These are phyloP conservation scores for Meteorus colon DNA, from an alignment of 2,888 invertebrate species.

Conservation along the genomic window DNA sequence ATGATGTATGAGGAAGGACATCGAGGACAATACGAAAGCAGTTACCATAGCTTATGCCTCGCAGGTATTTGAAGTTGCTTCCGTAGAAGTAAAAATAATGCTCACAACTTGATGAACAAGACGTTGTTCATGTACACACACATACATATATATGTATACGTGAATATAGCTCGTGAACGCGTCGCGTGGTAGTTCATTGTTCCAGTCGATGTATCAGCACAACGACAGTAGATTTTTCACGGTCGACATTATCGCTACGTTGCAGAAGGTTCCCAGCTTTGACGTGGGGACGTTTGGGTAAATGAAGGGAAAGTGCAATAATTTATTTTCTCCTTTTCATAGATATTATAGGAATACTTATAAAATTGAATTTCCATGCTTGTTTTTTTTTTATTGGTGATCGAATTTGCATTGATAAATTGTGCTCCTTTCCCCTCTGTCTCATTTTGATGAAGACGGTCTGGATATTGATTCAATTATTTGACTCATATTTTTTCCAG, in stretches of 20 bases:
- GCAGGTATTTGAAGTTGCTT: conserved; percentile 4
- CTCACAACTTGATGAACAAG: conserved; percentile 11
- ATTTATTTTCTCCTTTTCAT: not conserved
- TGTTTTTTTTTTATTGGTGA: no score
- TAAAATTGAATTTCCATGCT: no score
- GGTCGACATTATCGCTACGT: conserved; percentile 22
- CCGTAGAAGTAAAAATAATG: conserved; percentile 24
- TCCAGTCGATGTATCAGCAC: conserved; percentile 34
- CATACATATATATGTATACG: not conserved
- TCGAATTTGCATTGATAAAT: no score
- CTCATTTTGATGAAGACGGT: no score
- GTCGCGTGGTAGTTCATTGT: conserved; percentile 28
- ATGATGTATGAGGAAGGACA: conserved; percentile 3
- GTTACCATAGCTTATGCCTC: not conserved
- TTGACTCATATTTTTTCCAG: no score
- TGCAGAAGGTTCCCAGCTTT: not conserved
- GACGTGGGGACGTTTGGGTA: not conserved
- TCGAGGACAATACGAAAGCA: not conserved
- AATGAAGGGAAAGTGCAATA: not conserved
- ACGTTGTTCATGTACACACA: not conserved
- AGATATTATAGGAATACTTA: not conserved
- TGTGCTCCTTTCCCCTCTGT: no score
- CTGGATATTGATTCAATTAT: no score
- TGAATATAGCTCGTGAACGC: not conserved
- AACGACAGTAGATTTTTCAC: conserved; percentile 29